Conservation (phyloP, 2,888 invertebrate species). For the Drosophila diplacantha region DNA sequence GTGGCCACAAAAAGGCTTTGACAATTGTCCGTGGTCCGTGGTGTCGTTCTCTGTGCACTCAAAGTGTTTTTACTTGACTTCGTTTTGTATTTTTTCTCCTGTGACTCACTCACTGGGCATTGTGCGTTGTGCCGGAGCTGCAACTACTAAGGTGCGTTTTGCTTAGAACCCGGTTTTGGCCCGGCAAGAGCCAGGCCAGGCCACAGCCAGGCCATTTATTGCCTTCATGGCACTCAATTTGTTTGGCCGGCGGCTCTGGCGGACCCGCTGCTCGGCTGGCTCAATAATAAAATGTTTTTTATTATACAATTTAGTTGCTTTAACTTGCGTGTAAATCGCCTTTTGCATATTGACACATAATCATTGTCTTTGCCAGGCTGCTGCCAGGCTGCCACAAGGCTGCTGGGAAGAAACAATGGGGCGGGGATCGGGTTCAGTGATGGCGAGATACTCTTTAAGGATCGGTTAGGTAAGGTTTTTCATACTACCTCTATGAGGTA, state of each 20-base stretch:
- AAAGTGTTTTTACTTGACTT: conserved; percentile 4
- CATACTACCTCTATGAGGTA: not conserved
- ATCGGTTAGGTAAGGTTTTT: no score
- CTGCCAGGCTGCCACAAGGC: conserved; percentile 38
- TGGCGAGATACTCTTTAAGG: conserved; percentile 7
- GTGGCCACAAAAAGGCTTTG: conserved; percentile 36
- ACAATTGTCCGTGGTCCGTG: conserved; percentile 55
- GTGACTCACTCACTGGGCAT: conserved; percentile 59
- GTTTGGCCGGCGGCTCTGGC: conserved; percentile 62
- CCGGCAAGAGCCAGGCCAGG: conserved; percentile 2
- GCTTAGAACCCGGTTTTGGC: conserved; percentile 56
- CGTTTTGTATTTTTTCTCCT: not conserved
- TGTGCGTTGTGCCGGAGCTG: conserved; percentile 59
- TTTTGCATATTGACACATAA: conserved; percentile 71
- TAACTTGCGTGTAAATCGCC: conserved; percentile 70
- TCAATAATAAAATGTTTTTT: conserved; percentile 70
- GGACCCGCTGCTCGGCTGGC: conserved; percentile 49
- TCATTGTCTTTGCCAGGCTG: conserved; percentile 62
- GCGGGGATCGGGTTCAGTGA: not conserved
- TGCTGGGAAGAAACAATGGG: conserved; percentile 12
- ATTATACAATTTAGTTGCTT: conserved; percentile 70
- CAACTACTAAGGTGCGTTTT: conserved; percentile 60
- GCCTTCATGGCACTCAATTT: conserved; percentile 72
- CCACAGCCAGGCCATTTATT: conserved; percentile 63
- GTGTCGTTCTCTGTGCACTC: conserved; percentile 42